These are phyloP conservation scores for Lepisosteus osseus DNA, from an alignment of 2,113 vertebrate genomes.

Conservation along the genomic window DNA sequence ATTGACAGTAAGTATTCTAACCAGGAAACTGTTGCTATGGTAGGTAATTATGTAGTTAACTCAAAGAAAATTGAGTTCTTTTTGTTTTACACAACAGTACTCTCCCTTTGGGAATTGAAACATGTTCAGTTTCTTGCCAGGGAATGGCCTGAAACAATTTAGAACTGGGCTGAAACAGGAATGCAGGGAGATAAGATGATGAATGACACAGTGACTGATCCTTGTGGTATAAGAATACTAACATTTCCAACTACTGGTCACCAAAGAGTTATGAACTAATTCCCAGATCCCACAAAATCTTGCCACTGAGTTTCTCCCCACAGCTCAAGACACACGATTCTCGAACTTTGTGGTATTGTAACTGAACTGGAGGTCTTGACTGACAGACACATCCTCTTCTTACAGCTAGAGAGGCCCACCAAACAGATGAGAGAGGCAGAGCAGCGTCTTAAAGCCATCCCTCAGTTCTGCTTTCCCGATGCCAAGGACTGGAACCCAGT, in stretches of 20 bases:
- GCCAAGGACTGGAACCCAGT: conserved; percentile 96
- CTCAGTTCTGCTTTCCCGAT: conserved; percentile 98
- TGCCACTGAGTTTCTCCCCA: too few relatives aligned
- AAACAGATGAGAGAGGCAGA: conserved; percentile 96
- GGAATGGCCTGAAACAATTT: conserved; percentile 24
- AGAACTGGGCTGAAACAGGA: conserved; percentile 20
- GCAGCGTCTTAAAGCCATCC: conserved; percentile 94
- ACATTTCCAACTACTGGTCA: too few relatives aligned
- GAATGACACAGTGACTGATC: too few relatives aligned
- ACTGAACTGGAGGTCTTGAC: too few relatives aligned
- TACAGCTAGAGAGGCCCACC: conserved; percentile 89
- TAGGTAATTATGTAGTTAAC: conserved; percentile 37
- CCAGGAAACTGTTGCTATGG: conserved; percentile 37
- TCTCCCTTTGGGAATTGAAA: conserved; percentile 35
- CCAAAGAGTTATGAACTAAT: background rate
- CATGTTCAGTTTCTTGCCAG: conserved; percentile 30
- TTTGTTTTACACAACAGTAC: conserved; percentile 30
- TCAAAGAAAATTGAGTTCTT: conserved; percentile 42
- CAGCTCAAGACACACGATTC: too few relatives aligned
- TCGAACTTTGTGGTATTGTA: too few relatives aligned
- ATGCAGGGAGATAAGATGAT: background rate
- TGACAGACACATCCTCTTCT: background rate
- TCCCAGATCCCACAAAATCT: too few relatives aligned
- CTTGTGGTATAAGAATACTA: too few relatives aligned
- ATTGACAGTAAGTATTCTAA: conserved; percentile 38